Percentiles rank a stretch among this genome's conserved stretches.
phyloP scores from a whole-genome alignment of 2,797 vertebrate genomes.

The Mycteria americana region DNA sequence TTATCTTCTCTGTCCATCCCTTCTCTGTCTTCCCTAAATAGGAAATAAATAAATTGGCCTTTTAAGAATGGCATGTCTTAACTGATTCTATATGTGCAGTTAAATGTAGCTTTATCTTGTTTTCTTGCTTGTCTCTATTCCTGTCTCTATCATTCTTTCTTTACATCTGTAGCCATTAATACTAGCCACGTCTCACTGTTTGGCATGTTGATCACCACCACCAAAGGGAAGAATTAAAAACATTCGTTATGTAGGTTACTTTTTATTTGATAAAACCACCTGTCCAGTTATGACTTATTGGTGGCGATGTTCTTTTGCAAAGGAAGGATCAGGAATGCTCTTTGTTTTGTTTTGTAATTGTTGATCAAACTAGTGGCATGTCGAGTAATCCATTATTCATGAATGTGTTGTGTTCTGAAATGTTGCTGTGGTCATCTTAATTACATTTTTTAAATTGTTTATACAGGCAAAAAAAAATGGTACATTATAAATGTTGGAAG shows the following conservation, averaged over 20 bases:
- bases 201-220: background rate
- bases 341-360: background rate
- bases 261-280: background rate
- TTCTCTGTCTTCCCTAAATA: background rate
- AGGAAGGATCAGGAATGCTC: background rate
- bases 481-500: conserved; percentile 57
- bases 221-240: accelerated
- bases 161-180: background rate
- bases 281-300: background rate
- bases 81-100: background rate
- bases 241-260: accelerated
- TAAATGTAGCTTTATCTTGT: background rate
- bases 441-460: conserved; percentile 31
- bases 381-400: background rate
- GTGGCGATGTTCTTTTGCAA: background rate
- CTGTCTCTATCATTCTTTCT: background rate
- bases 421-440: conserved; percentile 10
- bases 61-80: background rate
- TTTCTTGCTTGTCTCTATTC: background rate
- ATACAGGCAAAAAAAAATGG: background rate
- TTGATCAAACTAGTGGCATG: background rate
- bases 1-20: background rate
- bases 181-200: background rate
- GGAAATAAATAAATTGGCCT: background rate
- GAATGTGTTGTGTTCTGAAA: background rate